Conservation (phyloP, 2,888 invertebrate genomes). For the Caenorhabditis doughertyi region DNA sequence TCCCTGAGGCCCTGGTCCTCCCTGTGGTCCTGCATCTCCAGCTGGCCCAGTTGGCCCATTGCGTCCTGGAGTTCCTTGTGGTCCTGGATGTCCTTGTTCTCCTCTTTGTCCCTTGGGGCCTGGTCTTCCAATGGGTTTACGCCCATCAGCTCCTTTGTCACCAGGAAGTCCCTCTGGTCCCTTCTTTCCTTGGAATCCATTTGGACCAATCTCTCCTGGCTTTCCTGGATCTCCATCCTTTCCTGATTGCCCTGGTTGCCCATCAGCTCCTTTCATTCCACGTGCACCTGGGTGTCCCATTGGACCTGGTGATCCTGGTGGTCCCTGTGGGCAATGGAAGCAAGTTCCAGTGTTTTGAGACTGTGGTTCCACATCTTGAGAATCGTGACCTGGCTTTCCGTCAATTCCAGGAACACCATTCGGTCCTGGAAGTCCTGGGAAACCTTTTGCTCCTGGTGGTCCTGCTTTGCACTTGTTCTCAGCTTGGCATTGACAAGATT, state of each 20-base stretch:
- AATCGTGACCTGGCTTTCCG: constrained; percentile 68
- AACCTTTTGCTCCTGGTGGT: constrained; percentile 69
- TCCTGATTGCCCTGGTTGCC: constrained; percentile 64
- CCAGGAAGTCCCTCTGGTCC: constrained; percentile 67
- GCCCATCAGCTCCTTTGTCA: constrained; percentile 69
- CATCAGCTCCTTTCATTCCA: constrained; percentile 69
- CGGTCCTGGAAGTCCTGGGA: constrained; percentile 67
- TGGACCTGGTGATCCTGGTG: constrained; percentile 71
- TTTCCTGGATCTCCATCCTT: constrained; percentile 72
- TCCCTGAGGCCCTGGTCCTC: constrained; percentile 63
- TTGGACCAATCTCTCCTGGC: constrained; percentile 70
- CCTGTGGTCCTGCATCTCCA: constrained; percentile 68
- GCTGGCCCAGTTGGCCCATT: constrained; percentile 57
- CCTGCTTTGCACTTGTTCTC: constrained; percentile 72
- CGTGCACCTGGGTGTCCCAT: constrained; percentile 69
- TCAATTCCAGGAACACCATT: constrained; percentile 71
- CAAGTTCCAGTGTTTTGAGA: constrained; percentile 58
- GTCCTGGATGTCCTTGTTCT: constrained; percentile 63
- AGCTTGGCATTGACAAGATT: constrained; percentile 61
- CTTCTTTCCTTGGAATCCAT: constrained; percentile 62
- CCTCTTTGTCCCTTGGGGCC: constrained; percentile 70
- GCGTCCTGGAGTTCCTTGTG: constrained; percentile 63
- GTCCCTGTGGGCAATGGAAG: constrained; percentile 70
- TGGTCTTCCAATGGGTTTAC: constrained; percentile 66
- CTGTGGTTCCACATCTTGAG: constrained; percentile 69